Base-by-base conservation (phyloP, 2,113 vertebrate genomes). In the Nanorana parkeri region DNA sequence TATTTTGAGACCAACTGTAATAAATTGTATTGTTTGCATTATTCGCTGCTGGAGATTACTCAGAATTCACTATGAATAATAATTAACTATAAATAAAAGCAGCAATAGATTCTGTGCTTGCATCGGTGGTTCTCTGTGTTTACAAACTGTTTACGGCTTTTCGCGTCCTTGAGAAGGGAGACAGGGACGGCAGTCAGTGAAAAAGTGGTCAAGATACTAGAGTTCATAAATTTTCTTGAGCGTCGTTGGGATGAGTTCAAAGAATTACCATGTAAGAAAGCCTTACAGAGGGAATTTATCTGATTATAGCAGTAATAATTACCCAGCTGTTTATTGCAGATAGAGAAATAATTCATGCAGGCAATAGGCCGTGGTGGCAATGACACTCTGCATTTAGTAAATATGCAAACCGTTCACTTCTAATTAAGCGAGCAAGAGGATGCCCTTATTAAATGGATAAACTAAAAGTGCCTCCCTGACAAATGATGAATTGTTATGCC, bases 301-400 rank as follows among this genome's bases (percentile, higher is more conserved):
- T 97, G 96, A 97, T 96, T 96, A 97, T 96, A 94, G 94, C 92
- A 90, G 94, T 96, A 98, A 98, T 98, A 96, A 98, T 98, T 96
- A 97, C 95, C 95, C 96, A 95, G 96, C 96, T 98, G 96, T 97
- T 98, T 97, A 97, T 92, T 94, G 94, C 95, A 97, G 95, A 97
- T 97, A 97, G 95, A 97, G 95, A 94, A 97, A 98, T 98, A 98
- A 98, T 96, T 98, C 96, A 98, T 95, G 95, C 92, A 96, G 96
- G 96, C 96, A 98, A 97, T 95, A 96, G 96, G 96, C 96, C 95
- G 89, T 95, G 96, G 94, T 96, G 92, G 93, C 94, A 94, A 94
- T 96, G 96, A 97, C 96, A 96, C 95, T 94, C 92, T 56, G 92
- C 95, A 95, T 97, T 98, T 95, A 96, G 96, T 96, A 98, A 98